phyloP scores from a whole-genome alignment of 2,113 vertebrate genomes.

The Odobenus rosmarus region DNA sequence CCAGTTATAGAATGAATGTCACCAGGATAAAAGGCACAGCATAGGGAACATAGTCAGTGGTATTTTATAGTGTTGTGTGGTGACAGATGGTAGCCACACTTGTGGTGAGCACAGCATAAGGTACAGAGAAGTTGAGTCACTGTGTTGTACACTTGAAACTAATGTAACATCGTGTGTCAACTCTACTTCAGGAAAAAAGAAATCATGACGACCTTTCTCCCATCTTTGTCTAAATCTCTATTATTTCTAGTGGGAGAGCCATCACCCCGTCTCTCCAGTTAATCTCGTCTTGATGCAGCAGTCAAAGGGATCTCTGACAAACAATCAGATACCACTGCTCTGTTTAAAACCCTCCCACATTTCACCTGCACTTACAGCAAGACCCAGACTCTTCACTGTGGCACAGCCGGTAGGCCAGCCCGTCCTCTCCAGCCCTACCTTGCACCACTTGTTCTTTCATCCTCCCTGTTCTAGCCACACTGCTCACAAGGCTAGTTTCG shows the following conservation, averaged over 20 bases:
- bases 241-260: constrained; percentile 14
- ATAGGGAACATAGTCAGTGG: background rate
- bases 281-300: background rate
- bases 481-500: background rate
- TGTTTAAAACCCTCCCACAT: background rate
- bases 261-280: background rate
- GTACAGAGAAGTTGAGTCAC: background rate
- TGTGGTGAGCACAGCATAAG: background rate
- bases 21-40: background rate
- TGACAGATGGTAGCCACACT: background rate
- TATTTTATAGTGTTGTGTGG: background rate
- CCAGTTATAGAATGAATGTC: background rate
- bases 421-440: background rate
- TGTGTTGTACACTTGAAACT: background rate
- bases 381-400: background rate
- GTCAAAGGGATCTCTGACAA: constrained; percentile 16
- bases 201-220: background rate
- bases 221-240: constrained; percentile 18
- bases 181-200: background rate
- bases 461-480: background rate
- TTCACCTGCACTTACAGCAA: background rate
- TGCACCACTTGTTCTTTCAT: background rate
- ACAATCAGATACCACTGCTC: background rate
- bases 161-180: background rate
- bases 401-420: background rate